These are phyloP conservation scores for Phyllostomus hastatus DNA, from an alignment of 2,113 vertebrate species.

Conservation along the genomic window DNA sequence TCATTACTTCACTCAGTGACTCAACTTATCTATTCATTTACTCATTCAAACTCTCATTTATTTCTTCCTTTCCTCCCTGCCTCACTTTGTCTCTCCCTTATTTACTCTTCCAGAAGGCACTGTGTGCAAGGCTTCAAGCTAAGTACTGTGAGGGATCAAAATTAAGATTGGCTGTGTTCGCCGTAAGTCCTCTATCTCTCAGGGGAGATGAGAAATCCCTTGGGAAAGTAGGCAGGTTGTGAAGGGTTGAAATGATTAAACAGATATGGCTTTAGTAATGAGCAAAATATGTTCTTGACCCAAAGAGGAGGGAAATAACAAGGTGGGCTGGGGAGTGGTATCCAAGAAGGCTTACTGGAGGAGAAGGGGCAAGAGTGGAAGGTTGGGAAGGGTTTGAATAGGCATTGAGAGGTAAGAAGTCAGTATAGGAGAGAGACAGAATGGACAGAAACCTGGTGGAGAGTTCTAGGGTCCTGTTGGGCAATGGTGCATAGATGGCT, in stretches of 20 bases:
- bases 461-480: not conserved
- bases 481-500: not conserved
- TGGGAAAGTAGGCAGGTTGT: not conserved
- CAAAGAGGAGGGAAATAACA: not conserved
- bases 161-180: not conserved
- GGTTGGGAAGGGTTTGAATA: not conserved
- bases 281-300: not conserved
- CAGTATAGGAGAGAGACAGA: not conserved
- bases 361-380: not conserved
- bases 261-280: not conserved
- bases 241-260: not conserved
- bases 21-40: constrained; percentile 20
- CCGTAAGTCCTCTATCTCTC: not conserved
- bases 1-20: not conserved
- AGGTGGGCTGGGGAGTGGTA: not conserved
- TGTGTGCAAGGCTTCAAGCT: not conserved
- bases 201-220: not conserved
- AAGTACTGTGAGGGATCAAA: not conserved
- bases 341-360: not conserved
- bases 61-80: not conserved
- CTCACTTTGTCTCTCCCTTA: not conserved
- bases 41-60: constrained; percentile 24
- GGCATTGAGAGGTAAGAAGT: not conserved
- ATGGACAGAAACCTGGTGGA: not conserved
- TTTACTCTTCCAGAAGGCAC: constrained; percentile 12